Percentiles rank a stretch among this genome's conserved stretches.
Conservation (phyloP, 2,888 invertebrate species). For the Melinopterus prodromus region DNA sequence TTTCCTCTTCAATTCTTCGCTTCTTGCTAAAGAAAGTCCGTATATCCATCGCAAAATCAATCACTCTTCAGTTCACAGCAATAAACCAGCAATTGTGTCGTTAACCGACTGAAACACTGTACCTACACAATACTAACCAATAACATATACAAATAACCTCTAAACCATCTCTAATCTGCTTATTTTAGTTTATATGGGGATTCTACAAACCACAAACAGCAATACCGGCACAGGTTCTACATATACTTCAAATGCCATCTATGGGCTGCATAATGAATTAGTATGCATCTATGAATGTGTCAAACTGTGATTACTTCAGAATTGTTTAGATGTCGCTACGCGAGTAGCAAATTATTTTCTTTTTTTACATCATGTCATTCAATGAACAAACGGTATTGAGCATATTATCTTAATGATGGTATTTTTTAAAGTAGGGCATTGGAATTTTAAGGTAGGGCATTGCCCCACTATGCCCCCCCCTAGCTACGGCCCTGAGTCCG, state of each 20-base stretch:
- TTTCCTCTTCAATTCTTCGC: neutral
- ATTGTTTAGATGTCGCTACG: neutral
- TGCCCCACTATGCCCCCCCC: constrained; percentile 4
- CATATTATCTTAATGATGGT: neutral
- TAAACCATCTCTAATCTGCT: neutral
- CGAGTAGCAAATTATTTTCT: neutral
- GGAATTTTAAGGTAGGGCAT: neutral
- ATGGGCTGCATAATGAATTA: neutral
- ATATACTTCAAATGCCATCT: neutral
- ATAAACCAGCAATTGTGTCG: neutral
- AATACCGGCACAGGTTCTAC: neutral
- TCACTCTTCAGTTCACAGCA: neutral
- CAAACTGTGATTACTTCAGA: neutral
- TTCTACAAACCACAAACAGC: neutral
- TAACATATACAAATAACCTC: neutral
- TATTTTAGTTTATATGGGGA: neutral
- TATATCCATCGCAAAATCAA: neutral
- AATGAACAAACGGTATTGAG: neutral
- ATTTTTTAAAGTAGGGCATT: neutral
- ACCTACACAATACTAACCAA: neutral
- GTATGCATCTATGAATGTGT: neutral
- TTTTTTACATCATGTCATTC: neutral
- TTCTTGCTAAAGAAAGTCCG: neutral
- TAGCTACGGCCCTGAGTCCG: neutral
- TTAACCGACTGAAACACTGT: neutral